Evolutionary conservation across 2,113 vertebrate species (phyloP).

Genomic region (Oreotrochilus melanogaster): DNA sequence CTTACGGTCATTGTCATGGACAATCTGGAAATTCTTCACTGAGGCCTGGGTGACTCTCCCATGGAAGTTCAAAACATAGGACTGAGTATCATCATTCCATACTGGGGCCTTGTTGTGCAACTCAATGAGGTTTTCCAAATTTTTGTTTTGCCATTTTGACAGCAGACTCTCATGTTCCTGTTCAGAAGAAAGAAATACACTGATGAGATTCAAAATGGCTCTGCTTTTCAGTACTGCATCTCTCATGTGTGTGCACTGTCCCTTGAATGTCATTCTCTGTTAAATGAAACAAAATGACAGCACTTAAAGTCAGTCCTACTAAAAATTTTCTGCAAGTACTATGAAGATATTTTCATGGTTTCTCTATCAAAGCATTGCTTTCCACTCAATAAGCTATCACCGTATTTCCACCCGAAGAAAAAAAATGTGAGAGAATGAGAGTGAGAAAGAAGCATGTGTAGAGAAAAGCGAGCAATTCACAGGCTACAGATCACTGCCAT

Average conservation of each 20-base stretch:
- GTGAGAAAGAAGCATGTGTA: background rate
- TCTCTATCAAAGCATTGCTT: background rate
- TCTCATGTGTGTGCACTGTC: background rate
- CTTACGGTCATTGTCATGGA: constrained; percentile 96
- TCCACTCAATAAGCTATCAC: background rate
- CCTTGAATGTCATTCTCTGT: background rate
- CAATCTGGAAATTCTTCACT: constrained; percentile 98
- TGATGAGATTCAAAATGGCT: background rate
- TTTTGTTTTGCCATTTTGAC: constrained; percentile 89
- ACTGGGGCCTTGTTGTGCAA: constrained; percentile 96
- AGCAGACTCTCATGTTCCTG: constrained; percentile 93
- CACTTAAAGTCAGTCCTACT: background rate
- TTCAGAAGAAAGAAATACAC: background rate
- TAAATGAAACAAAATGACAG: background rate
- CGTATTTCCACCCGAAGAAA: background rate
- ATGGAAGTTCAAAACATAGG: constrained; percentile 96
- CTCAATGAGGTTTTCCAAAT: constrained; percentile 92
- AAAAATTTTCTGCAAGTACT: background rate
- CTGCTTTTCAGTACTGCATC: background rate
- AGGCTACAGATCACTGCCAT: background rate
- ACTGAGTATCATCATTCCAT: constrained; percentile 98
- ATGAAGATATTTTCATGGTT: background rate
- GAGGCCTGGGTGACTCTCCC: constrained; percentile 96
- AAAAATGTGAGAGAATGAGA: background rate
- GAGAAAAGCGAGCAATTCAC: background rate